Evolutionary conservation across 2,797 vertebrate genomes (phyloP).

Genomic region (Brachyrhaphis roseni): DNA sequence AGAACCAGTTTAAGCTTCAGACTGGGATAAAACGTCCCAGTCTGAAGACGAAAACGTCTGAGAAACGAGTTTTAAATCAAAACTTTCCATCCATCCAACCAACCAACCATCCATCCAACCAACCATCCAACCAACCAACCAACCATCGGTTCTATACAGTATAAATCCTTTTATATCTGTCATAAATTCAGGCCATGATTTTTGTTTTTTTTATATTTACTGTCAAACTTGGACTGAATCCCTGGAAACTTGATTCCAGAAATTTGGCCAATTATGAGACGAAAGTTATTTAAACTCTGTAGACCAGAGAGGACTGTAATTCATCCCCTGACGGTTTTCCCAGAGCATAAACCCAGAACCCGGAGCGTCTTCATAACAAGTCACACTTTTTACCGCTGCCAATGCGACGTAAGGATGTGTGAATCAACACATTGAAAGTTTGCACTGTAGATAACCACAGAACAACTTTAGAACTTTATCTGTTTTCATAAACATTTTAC

Average conservation of each 20-base stretch:
- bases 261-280: not conserved
- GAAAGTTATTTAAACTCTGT: not conserved
- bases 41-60: not conserved
- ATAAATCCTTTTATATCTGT: not conserved
- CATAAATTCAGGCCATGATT: not conserved
- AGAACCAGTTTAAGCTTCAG: not conserved
- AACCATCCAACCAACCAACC: too few relatives aligned
- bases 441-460: constrained; percentile 51
- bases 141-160: not conserved
- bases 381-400: not conserved
- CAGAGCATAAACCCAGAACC: not conserved
- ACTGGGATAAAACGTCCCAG: not conserved
- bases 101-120: too few relatives aligned
- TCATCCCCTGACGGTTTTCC: not conserved
- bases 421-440: not conserved
- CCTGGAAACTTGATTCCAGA: not conserved
- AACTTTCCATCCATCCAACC: not conserved
- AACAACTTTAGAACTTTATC: constrained; percentile 36
- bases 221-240: not conserved
- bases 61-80: not conserved
- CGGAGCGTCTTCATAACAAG: not conserved
- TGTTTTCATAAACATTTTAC: not conserved
- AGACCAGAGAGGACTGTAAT: not conserved
- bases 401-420: too few relatives aligned
- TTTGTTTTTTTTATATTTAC: not conserved